phyloP scores from a whole-genome alignment of 2,888 invertebrate genomes.

The Melolontha melolontha region DNA sequence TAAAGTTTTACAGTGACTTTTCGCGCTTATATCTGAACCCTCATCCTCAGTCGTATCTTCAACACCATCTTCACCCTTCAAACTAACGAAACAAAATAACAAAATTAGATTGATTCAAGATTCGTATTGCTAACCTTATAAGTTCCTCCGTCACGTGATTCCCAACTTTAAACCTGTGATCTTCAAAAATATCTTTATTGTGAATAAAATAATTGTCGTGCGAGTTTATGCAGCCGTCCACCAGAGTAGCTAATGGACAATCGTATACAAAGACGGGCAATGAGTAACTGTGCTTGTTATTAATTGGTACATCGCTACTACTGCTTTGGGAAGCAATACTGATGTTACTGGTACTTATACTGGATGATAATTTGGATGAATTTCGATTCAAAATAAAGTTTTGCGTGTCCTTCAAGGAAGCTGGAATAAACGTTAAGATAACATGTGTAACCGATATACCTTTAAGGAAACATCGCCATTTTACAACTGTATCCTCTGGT shows the following conservation, averaged over 20 bases:
- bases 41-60: slow-evolving; percentile 24
- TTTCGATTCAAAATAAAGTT: slow-evolving; percentile 49
- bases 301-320: slow-evolving; percentile 61
- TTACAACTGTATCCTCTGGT: slow-evolving; percentile 20
- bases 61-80: slow-evolving; percentile 25
- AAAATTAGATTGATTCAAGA: background rate
- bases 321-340: slow-evolving; percentile 58
- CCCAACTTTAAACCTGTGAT: slow-evolving; percentile 66
- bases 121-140: slow-evolving; percentile 53
- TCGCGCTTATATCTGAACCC: slow-evolving; percentile 54
- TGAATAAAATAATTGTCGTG: slow-evolving; percentile 47
- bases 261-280: slow-evolving; percentile 77
- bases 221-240: slow-evolving; percentile 66
- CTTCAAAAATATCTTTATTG: slow-evolving; percentile 67
- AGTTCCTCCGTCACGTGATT: slow-evolving; percentile 65
- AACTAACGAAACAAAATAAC: slow-evolving; percentile 5
- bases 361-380: slow-evolving; percentile 13
- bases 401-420: slow-evolving; percentile 69
- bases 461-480: slow-evolving; percentile 77
- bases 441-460: slow-evolving; percentile 72
- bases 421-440: slow-evolving; percentile 75
- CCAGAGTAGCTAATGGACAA: slow-evolving; percentile 71
- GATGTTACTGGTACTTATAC: slow-evolving; percentile 49
- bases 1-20: slow-evolving; percentile 71
- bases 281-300: slow-evolving; percentile 55